These are phyloP conservation scores for Otis tarda DNA, from an alignment of 2,113 vertebrate genomes.

Conservation along the genomic window DNA sequence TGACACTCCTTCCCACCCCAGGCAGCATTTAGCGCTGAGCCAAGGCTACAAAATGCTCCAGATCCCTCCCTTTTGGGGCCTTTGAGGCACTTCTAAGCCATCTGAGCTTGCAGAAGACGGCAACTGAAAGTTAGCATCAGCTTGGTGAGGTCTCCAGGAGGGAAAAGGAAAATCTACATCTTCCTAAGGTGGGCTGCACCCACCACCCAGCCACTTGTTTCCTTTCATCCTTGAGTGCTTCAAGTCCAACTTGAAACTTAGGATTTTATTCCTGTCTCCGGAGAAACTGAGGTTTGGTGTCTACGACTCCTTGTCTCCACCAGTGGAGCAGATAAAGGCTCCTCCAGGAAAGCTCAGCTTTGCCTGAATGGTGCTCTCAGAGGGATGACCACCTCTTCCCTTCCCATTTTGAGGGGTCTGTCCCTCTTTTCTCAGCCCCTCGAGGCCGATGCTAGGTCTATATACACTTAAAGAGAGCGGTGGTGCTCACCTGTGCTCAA, in stretches of 20 bases:
- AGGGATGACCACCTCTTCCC: background rate
- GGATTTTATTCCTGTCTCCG: background rate
- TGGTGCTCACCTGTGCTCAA: slow-evolving; percentile 71
- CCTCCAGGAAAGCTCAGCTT: background rate
- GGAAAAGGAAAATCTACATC: background rate
- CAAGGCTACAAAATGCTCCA: background rate
- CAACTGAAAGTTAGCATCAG: background rate
- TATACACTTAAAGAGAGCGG: fast-evolving
- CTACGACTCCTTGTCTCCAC: background rate
- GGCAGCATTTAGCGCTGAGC: background rate
- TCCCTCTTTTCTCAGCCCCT: background rate
- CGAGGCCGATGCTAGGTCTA: fast-evolving
- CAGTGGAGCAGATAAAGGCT: background rate
- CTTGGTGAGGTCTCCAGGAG: background rate
- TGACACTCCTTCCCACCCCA: background rate
- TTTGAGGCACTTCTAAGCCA: background rate
- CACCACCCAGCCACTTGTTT: background rate
- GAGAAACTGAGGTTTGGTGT: background rate
- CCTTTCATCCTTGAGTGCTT: background rate
- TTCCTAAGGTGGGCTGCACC: background rate
- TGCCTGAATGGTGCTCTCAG: background rate
- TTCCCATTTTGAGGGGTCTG: fast-evolving
- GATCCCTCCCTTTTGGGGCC: background rate
- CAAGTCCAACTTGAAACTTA: background rate
- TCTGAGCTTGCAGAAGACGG: background rate